Evolutionary conservation across 2,888 invertebrate genomes (phyloP), one percentile per base, ranked within the genome.

Genomic region (Drosophila affinis): DNA sequence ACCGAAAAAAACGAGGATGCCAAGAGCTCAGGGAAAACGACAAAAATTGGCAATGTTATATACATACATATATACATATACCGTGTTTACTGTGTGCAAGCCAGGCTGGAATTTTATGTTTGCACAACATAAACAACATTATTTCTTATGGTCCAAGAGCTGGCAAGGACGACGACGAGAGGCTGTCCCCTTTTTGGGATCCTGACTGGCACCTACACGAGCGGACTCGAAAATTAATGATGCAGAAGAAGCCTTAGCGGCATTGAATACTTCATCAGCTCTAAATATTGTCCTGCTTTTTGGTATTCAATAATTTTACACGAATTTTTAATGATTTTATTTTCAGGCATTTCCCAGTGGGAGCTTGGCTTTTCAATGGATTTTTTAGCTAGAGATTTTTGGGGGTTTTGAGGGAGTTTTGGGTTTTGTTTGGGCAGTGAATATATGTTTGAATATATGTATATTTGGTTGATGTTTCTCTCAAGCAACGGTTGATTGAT

Each of bases 81-180:
- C 17, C 21, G 21, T 21, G 21, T 21, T 2, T 21, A 21, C 21
- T 21, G 21, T 34, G 24, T 27, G 53, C 14, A 64, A 77, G 67
- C 53, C 61, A 45, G 62, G 27, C 48, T 17, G 46, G 73, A 79
- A 75, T 80, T 86, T 86, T 82, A 84, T 86, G 87, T 86, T 86
- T 86, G 85, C 86, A 83, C 86, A 85, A 83, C 87, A 86, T 86
- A 86, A 86, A 86, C 87, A 87, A 85, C 85, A 87, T 86, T 85
- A 86, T 87, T 86, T 86, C 83, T 87, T 87, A 89, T 81, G 79
- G 79, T 70, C 77, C 73, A 73, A 53, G 52, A 55, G 47, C 21
- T 21, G 21, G 3, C 21, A 21, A 21, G 21, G 21, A 21, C 21
- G 21, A 21, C 21, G 21, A 21, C n/a, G n/a, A n/a, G 18, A 21